These are phyloP conservation scores for Macropis europaea DNA, from an alignment of 2,888 invertebrate species.

Conservation along the genomic window DNA sequence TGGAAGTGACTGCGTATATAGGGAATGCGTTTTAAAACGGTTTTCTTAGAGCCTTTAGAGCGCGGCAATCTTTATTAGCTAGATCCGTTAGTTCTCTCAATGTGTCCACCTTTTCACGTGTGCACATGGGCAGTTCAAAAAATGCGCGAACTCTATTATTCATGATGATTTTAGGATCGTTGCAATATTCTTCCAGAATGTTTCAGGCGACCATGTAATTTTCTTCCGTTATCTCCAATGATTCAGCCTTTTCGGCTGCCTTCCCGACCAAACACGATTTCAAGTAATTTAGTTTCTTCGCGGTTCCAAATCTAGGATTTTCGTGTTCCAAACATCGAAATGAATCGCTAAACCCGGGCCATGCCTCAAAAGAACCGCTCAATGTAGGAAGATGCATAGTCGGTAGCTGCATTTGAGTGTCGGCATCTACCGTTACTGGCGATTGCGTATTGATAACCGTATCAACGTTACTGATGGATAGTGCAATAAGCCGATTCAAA, in stretches of 20 bases:
- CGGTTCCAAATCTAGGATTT: neutral
- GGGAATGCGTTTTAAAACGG: too few species aligned
- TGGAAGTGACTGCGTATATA: too few species aligned
- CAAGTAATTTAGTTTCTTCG: neutral
- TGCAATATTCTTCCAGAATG: neutral
- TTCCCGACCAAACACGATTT: neutral
- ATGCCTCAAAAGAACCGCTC: neutral
- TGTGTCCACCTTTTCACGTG: neutral
- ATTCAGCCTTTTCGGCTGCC: neutral
- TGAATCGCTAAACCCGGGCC: neutral
- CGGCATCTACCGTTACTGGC: neutral
- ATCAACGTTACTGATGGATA: too few species aligned
- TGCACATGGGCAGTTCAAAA: too few species aligned
- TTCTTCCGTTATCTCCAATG: neutral
- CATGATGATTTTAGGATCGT: too few species aligned
- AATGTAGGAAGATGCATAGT: neutral
- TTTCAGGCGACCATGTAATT: neutral
- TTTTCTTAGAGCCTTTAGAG: too few species aligned
- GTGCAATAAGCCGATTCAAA: too few species aligned
- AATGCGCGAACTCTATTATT: too few species aligned
- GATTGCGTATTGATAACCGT: too few species aligned
- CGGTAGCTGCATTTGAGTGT: neutral
- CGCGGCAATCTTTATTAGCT: too few species aligned
- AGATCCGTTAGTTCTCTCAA: neutral
- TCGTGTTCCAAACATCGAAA: neutral